Evolutionary conservation across 1,140 invertebrate genomes (phyloP).

Genomic region (Mactra quadrangularis): DNA sequence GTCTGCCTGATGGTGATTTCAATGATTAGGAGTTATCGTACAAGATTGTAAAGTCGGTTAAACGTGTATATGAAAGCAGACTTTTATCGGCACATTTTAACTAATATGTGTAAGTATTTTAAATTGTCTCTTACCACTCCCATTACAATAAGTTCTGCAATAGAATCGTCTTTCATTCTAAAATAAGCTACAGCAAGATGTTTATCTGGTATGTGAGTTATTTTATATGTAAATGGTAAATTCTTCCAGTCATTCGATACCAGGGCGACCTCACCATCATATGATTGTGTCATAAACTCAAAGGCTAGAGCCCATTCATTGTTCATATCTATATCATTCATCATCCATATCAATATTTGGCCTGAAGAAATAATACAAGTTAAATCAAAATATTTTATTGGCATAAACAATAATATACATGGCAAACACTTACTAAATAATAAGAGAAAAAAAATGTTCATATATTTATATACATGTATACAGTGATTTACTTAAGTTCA

Average conservation of each 20-base stretch:
- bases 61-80: too few relatives aligned
- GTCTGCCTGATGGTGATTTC: too few relatives aligned
- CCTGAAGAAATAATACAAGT: slow-evolving; percentile 28
- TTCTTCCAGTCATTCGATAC: slow-evolving; percentile 53
- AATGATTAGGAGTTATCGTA: too few relatives aligned
- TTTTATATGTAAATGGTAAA: slow-evolving; percentile 51
- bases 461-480: too few relatives aligned
- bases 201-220: slow-evolving; percentile 48
- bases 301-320: slow-evolving; percentile 56
- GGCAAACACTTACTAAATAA: too few relatives aligned
- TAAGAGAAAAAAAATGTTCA: too few relatives aligned
- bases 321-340: slow-evolving; percentile 60
- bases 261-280: slow-evolving; percentile 45
- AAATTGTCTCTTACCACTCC: slow-evolving; percentile 43
- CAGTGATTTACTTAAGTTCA: too few relatives aligned
- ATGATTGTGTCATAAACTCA: slow-evolving; percentile 53
- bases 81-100: too few relatives aligned
- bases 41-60: too few relatives aligned
- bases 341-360: slow-evolving; percentile 52
- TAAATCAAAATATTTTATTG: too few relatives aligned
- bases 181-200: slow-evolving; percentile 37
- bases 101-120: too few relatives aligned
- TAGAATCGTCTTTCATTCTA: slow-evolving; percentile 54
- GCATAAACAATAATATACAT: too few relatives aligned
- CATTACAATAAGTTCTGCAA: slow-evolving; percentile 41